phyloP scores from a whole-genome alignment of 2,797 vertebrate genomes.

The Pteronotus mesoamericanus region DNA sequence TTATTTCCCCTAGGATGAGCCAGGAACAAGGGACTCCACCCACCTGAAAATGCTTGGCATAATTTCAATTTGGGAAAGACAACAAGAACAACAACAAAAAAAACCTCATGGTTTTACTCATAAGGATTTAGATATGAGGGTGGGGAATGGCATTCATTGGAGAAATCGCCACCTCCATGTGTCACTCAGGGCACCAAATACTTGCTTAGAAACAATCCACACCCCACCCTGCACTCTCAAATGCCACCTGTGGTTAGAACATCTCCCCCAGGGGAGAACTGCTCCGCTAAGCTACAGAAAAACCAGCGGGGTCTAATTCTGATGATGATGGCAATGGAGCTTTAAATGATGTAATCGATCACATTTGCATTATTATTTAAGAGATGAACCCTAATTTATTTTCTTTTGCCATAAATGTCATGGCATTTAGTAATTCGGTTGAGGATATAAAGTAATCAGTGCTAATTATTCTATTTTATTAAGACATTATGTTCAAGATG shows the following conservation, averaged over 20 bases:
- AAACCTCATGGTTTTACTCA: background rate
- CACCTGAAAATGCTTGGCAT: slow-evolving; percentile 32
- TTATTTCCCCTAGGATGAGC: slow-evolving; percentile 59
- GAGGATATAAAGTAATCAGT: background rate
- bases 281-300: background rate
- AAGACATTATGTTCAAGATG: background rate
- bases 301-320: background rate
- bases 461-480: background rate
- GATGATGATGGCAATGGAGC: background rate
- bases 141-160: background rate
- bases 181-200: background rate
- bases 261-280: background rate
- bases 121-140: background rate
- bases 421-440: background rate
- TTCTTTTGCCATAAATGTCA: background rate
- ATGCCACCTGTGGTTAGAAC: background rate
- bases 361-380: background rate
- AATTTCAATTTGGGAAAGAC: slow-evolving; percentile 29
- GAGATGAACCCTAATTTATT: background rate
- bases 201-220: background rate
- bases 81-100: slow-evolving; percentile 25
- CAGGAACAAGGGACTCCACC: slow-evolving; percentile 51
- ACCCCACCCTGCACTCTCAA: background rate
- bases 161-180: background rate
- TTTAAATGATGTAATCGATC: background rate